Evolutionary conservation across 2,888 invertebrate species (phyloP).

Genomic region (Macropis europaea): DNA sequence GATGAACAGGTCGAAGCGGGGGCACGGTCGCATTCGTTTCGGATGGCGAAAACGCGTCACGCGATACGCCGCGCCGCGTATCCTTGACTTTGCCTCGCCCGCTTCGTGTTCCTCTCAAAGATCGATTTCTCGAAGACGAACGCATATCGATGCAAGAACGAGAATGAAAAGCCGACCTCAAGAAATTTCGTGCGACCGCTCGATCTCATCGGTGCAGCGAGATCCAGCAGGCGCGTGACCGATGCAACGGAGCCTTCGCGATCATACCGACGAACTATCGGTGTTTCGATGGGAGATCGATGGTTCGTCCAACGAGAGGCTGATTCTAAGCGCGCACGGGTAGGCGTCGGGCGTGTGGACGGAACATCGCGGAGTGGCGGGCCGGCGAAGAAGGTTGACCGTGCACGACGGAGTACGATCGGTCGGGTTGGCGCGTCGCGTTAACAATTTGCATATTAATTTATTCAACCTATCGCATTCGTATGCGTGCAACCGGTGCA

Average conservation of each 20-base stretch:
- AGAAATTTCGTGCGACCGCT: too few species aligned
- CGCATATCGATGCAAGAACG: too few species aligned
- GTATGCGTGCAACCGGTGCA: background rate
- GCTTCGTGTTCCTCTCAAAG: too few species aligned
- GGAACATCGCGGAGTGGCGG: constrained; percentile 38
- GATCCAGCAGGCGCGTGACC: constrained; percentile 17
- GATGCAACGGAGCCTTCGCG: constrained; percentile 37
- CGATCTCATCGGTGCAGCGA: too few species aligned
- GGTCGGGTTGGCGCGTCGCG: constrained; percentile 58
- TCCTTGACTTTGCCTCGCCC: too few species aligned
- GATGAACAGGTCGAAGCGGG: too few species aligned
- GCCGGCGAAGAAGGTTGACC: constrained; percentile 65
- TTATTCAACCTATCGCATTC: constrained; percentile 59
- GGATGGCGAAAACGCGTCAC: too few species aligned
- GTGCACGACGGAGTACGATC: constrained; percentile 58
- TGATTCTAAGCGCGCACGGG: constrained; percentile 62
- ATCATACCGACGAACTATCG: constrained; percentile 71
- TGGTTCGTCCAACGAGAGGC: constrained; percentile 73
- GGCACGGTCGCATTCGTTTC: too few species aligned
- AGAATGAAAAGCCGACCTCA: too few species aligned
- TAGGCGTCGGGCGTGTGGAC: background rate
- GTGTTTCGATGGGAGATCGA: constrained; percentile 71
- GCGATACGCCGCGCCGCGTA: too few species aligned
- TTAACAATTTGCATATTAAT: constrained; percentile 68
- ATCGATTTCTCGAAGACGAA: too few species aligned